A percentile compares a stretch with the other conserved stretches of the same genome.
phyloP scores from a whole-genome alignment of 2,113 vertebrate species.

The Corythoichthys haematopterus region DNA sequence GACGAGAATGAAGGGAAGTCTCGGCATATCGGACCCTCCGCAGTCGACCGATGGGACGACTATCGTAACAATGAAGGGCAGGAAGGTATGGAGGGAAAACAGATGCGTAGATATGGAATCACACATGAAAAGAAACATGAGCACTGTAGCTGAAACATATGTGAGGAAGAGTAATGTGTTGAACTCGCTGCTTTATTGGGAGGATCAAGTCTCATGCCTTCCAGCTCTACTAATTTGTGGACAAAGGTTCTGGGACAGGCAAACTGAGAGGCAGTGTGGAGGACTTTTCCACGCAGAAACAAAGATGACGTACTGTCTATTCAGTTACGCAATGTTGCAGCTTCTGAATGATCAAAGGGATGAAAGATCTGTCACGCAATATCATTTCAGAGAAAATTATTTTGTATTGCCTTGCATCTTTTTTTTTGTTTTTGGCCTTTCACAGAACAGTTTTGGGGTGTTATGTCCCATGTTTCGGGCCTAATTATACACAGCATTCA shows the following conservation, averaged over 20 bases:
- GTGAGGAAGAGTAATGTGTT: background rate
- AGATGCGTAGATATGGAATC: slow-evolving; percentile 1
- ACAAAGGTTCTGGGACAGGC: background rate
- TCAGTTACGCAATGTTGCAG: background rate
- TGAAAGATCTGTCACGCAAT: background rate
- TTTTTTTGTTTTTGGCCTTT: background rate
- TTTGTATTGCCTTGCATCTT: background rate
- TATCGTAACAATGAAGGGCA: slow-evolving; percentile 4
- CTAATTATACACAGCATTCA: too few relatives aligned
- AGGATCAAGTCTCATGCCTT: background rate
- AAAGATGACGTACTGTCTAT: background rate
- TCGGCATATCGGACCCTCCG: slow-evolving; percentile 33
- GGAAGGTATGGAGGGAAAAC: background rate
- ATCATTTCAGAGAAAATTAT: background rate
- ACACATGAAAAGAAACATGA: background rate
- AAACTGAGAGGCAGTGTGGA: background rate
- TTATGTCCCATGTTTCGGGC: background rate
- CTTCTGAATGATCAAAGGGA: background rate
- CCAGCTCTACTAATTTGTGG: background rate
- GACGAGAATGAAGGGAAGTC: slow-evolving; percentile 32
- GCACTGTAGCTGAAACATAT: background rate
- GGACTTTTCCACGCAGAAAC: background rate
- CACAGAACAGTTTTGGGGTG: background rate
- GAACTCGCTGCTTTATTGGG: background rate
- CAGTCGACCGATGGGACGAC: slow-evolving; percentile 19